Conservation (phyloP, 2,888 invertebrate species). For the Noctua comes region DNA sequence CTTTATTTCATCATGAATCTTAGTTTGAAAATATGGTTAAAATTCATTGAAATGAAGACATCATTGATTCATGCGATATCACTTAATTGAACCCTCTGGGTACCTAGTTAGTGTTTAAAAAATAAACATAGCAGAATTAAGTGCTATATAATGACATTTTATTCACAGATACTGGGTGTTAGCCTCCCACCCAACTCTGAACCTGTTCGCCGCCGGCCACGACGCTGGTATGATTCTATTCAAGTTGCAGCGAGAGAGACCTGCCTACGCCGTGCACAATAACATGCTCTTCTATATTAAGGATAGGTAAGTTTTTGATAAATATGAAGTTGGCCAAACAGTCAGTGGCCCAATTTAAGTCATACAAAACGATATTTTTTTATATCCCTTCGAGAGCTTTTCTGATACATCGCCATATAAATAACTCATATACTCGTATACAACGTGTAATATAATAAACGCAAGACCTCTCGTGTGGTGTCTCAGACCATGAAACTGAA, state of each 20-base stretch:
- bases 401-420: background rate
- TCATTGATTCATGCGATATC: background rate
- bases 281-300: constrained; percentile 99
- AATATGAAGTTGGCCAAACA: background rate
- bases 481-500: too few species aligned
- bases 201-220: constrained; percentile 99
- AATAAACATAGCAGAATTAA: background rate
- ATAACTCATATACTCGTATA: too few species aligned
- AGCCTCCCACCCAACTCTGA: constrained; percentile 97
- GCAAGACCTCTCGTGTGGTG: too few species aligned
- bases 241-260: constrained; percentile 98
- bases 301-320: constrained; percentile 91
- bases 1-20: too few species aligned
- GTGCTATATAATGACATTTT: background rate
- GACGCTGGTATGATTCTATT: constrained; percentile 99
- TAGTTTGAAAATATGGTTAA: background rate
- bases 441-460: too few species aligned
- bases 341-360: background rate
- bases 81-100: background rate
- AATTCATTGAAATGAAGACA: background rate
- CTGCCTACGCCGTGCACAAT: constrained; percentile 98
- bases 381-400: background rate
- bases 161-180: constrained; percentile 97
- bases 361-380: background rate
- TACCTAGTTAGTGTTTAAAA: background rate